These are phyloP conservation scores for Myotis lucifugus DNA, from an alignment of 2,113 vertebrate species.

Conservation along the genomic window DNA sequence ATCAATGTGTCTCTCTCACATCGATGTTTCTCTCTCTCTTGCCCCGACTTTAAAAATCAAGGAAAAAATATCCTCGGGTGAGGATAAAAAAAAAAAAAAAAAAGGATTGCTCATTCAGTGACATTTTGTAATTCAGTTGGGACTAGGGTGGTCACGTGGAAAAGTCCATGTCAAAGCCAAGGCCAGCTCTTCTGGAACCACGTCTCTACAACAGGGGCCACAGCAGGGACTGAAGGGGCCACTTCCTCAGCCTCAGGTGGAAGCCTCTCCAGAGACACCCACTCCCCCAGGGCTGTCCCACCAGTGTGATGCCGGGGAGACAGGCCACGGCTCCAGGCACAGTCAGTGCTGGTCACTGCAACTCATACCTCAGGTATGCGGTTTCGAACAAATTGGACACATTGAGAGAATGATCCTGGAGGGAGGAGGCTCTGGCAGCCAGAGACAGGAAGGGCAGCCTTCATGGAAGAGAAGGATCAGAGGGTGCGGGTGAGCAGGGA, in stretches of 20 bases:
- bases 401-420: neutral
- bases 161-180: neutral
- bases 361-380: neutral
- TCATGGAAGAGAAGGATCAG: constrained; percentile 6
- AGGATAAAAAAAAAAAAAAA: too few species aligned
- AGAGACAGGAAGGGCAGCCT: neutral
- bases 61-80: too few species aligned
- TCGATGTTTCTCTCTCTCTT: too few species aligned
- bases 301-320: neutral
- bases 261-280: neutral
- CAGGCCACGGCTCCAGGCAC: neutral
- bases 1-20: too few species aligned
- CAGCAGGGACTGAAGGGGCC: too few species aligned
- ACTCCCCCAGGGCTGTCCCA: neutral
- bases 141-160: neutral
- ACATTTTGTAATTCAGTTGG: neutral
- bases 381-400: neutral
- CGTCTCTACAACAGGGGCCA: neutral
- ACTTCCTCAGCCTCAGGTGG: neutral
- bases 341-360: fast-evolving
- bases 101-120: neutral
- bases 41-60: too few species aligned
- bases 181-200: neutral
- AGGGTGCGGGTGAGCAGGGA: neutral
- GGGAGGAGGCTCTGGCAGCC: neutral